A percentile compares a stretch with the other conserved stretches of the same genome.
phyloP scores from a whole-genome alignment of 2,888 invertebrate species.

The Antitype chi region DNA sequence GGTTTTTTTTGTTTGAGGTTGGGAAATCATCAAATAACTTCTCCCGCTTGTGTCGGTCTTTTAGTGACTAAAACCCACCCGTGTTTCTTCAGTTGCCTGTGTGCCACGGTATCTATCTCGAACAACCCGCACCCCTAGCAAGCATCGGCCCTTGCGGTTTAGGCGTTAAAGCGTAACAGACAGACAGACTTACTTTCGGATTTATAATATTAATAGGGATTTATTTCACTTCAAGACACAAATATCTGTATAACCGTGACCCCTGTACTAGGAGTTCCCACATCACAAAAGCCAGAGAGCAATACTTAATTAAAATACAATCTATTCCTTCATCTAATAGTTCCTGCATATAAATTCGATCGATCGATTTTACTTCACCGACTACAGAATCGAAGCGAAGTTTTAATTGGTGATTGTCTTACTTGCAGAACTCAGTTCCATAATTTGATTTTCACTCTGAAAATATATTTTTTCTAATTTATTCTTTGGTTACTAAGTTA shows the following conservation, averaged over 20 bases:
- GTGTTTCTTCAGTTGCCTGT: too few species aligned
- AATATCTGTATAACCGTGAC: not conserved
- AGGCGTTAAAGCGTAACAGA: too few species aligned
- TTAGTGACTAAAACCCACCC: too few species aligned
- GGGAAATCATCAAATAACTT: too few species aligned
- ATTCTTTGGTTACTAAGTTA: conserved; percentile 34
- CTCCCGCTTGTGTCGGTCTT: too few species aligned
- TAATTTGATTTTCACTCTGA: conserved; percentile 43
- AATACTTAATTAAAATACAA: not conserved
- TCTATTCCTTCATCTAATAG: not conserved
- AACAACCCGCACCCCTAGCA: too few species aligned
- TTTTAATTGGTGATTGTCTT: conserved; percentile 59
- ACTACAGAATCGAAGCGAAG: conserved; percentile 36
- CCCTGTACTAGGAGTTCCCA: not conserved
- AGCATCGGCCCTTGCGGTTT: too few species aligned
- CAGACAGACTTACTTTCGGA: too few species aligned
- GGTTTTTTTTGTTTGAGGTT: too few species aligned
- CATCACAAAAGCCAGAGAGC: not conserved
- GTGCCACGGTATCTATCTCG: too few species aligned
- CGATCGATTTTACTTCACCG: conserved; percentile 38
- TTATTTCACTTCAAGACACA: not conserved
- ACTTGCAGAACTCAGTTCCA: conserved; percentile 43
- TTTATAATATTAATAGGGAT: not conserved
- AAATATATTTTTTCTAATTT: conserved; percentile 43
- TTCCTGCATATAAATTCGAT: conserved; percentile 1